Conservation (phyloP, 1,140 invertebrate genomes). For the Phthorimaea operculella region DNA sequence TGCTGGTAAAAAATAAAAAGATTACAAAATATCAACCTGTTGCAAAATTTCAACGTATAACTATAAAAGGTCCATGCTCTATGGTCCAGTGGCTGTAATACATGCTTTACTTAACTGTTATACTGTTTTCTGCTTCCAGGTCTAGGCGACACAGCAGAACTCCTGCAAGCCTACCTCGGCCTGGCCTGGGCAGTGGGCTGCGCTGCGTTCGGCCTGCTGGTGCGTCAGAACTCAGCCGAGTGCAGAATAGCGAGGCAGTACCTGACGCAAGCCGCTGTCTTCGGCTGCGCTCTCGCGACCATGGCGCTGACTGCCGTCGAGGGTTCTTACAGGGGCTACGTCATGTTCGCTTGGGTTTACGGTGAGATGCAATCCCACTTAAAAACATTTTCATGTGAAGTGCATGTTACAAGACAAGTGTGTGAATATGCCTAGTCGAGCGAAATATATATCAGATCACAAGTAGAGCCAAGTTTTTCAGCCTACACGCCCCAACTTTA, state of each 20-base stretch:
- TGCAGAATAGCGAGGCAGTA: slow-evolving; percentile 89
- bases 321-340: slow-evolving; percentile 80
- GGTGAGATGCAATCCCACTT: slow-evolving; percentile 65
- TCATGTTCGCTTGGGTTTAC: slow-evolving; percentile 87
- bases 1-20: too few species aligned
- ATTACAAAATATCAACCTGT: too few species aligned
- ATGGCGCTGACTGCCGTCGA: slow-evolving; percentile 85
- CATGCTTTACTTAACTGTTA: neutral
- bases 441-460: too few species aligned
- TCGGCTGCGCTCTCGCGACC: slow-evolving; percentile 82
- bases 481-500: too few species aligned
- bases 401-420: too few species aligned
- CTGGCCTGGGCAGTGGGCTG: slow-evolving; percentile 86
- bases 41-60: too few species aligned
- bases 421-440: too few species aligned
- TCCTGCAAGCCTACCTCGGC: slow-evolving; percentile 84
- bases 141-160: slow-evolving; percentile 74
- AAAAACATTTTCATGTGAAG: too few species aligned
- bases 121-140: slow-evolving; percentile 29
- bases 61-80: too few species aligned
- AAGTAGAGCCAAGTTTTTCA: too few species aligned
- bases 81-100: too few species aligned
- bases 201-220: slow-evolving; percentile 81
- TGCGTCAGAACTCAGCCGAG: slow-evolving; percentile 84
- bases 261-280: slow-evolving; percentile 80